Evolutionary conservation across 2,797 vertebrate species (phyloP), one percentile per base, ranked within the genome.

Genomic region (Labeo calbasu): DNA sequence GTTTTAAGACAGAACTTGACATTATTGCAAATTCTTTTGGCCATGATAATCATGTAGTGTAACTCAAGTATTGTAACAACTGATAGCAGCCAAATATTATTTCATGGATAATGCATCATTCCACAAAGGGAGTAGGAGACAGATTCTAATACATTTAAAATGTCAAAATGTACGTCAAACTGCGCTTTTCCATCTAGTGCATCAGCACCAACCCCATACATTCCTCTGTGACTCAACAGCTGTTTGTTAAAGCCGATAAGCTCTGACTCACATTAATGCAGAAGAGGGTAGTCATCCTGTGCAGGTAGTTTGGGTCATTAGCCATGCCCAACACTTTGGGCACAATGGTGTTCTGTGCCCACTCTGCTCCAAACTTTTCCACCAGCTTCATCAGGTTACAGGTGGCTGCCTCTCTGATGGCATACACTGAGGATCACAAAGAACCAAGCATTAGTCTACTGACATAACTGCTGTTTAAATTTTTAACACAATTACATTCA

Each of bases 201-300:
- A 66, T 68, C 25, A 79, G 13, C 21, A 68, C 28, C 63, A 17
- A 77, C 36, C 53, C 53, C 25, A 59, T 63, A 77, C 57, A 28
- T 63, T 28, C 9, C 10, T 63, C 57, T 63, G 21, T 78, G 68
- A 84, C 57, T 59, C 69, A 79, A 46, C 19, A 48, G 14, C 13
- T 28, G 51, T 23, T 69, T 73, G 83, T 55, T 65, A 36, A 70
- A 63, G 65, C 21, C 8, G 46, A 70, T 51, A 17, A 75, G 48
- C 32, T 23, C 11, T 57, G 87, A 95, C 97, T 96, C 91, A 97
- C 96, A 36, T 97, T 97, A 88, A 98, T 96, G 91, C 97, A 98
- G 93, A 98, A 98, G 5, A 98, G 94, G 25, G 97, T 98, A 66
- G 97, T 98, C 97, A 98, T 98, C 87, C 97, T 95, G 90, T 98